These are phyloP conservation scores for Anaspis maculata DNA, from an alignment of 2,888 invertebrate species.

Conservation along the genomic window DNA sequence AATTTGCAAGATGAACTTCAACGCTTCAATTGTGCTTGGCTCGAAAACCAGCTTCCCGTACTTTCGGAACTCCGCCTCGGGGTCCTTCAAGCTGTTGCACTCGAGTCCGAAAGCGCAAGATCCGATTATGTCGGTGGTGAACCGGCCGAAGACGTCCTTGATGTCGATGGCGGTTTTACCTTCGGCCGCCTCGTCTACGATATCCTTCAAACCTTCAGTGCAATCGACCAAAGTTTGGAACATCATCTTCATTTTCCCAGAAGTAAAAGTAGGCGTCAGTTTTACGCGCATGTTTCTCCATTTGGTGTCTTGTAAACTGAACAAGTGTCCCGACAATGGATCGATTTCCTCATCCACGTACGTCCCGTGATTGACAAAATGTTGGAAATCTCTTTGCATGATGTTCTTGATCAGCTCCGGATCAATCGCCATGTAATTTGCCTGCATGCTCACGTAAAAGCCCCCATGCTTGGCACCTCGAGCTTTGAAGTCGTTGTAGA, in stretches of 20 bases:
- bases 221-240: conserved; percentile 29
- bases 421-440: conserved; percentile 19
- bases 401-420: conserved; percentile 29
- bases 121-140: conserved; percentile 44
- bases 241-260: conserved; percentile 40
- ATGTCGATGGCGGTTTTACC: conserved; percentile 34
- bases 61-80: conserved; percentile 41
- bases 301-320: conserved; percentile 11
- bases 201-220: conserved; percentile 24
- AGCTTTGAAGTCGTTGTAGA: conserved; percentile 4
- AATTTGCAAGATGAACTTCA: conserved; percentile 8
- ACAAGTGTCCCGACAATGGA: conserved; percentile 22
- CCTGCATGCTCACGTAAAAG: neutral
- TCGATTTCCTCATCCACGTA: conserved; percentile 24
- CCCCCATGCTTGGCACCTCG: conserved; percentile 6
- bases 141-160: conserved; percentile 40
- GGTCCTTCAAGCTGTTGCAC: conserved; percentile 47
- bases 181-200: conserved; percentile 18
- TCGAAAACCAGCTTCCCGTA: conserved; percentile 24
- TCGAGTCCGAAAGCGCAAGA: conserved; percentile 52
- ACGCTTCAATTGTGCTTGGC: conserved; percentile 10
- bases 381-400: conserved; percentile 29
- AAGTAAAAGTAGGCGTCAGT: conserved; percentile 23
- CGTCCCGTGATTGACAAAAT: conserved; percentile 29
- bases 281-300: conserved; percentile 15